Conservation (phyloP, 2,888 invertebrate genomes). For the Drosophila prostipennis region DNA sequence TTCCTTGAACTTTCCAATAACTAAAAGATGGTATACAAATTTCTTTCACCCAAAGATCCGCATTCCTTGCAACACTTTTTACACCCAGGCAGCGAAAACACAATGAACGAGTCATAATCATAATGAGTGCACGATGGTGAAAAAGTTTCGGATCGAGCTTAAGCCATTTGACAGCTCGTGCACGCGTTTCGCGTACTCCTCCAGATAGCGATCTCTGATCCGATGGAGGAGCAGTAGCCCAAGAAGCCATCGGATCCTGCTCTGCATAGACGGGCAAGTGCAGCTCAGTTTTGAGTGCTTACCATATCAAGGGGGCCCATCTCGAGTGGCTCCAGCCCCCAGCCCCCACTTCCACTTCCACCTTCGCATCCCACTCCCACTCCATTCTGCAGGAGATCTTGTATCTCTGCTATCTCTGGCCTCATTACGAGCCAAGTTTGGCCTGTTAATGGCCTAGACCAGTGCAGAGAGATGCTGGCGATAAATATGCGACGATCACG, state of each 20-base stretch:
- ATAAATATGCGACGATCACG: slow-evolving; percentile 79
- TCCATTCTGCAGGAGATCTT: slow-evolving; percentile 49
- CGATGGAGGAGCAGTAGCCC: slow-evolving; percentile 18
- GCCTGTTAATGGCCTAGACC: slow-evolving; percentile 45
- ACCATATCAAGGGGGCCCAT: slow-evolving; percentile 62
- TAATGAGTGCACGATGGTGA: slow-evolving; percentile 69
- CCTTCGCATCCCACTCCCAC: slow-evolving; percentile 24
- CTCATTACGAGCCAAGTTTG: slow-evolving; percentile 62
- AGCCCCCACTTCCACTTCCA: neutral
- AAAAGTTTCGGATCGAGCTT: slow-evolving; percentile 23
- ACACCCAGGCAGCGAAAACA: slow-evolving; percentile 28
- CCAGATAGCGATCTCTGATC: slow-evolving; percentile 44
- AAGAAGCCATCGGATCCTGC: slow-evolving; percentile 50
- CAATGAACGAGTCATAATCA: slow-evolving; percentile 67
- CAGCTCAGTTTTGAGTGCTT: slow-evolving; percentile 73
- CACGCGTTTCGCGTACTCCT: slow-evolving; percentile 72
- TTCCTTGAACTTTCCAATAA: neutral
- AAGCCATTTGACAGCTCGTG: slow-evolving; percentile 74
- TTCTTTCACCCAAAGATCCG: neutral
- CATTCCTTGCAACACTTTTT: slow-evolving; percentile 57
- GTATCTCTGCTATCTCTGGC: slow-evolving; percentile 72
- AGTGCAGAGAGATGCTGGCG: slow-evolving; percentile 62
- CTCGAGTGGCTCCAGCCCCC: slow-evolving; percentile 45
- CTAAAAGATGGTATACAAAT: slow-evolving; percentile 4
- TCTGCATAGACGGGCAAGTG: slow-evolving; percentile 66